Evolutionary conservation across 2,888 invertebrate species (phyloP).

Genomic region (Troides helena): DNA sequence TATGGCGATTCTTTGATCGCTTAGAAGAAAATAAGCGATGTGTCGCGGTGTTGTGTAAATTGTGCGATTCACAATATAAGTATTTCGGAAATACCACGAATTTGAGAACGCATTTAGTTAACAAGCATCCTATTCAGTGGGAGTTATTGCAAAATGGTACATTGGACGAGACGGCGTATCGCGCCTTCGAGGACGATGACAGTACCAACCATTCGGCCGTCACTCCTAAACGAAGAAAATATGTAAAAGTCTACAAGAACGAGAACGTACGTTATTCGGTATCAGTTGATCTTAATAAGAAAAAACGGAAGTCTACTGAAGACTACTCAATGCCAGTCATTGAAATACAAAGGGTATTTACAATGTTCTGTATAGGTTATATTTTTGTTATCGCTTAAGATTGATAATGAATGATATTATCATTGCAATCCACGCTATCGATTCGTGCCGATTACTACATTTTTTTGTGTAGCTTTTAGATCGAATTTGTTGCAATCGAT

Average conservation of each 20-base stretch:
- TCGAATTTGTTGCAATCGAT: slow-evolving; percentile 34
- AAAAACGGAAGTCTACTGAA: slow-evolving; percentile 42
- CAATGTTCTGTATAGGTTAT: slow-evolving; percentile 46
- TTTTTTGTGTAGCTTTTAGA: slow-evolving; percentile 25
- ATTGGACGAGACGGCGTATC: slow-evolving; percentile 53
- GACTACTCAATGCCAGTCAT: slow-evolving; percentile 56
- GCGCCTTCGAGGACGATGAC: slow-evolving; percentile 49
- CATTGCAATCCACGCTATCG: slow-evolving; percentile 20
- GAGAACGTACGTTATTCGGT: slow-evolving; percentile 71
- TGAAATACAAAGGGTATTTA: slow-evolving; percentile 68
- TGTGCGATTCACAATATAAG: slow-evolving; percentile 72
- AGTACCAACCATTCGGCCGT: slow-evolving; percentile 41
- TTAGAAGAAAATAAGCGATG: slow-evolving; percentile 60
- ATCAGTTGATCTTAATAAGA: slow-evolving; percentile 56
- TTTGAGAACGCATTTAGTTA: slow-evolving; percentile 63
- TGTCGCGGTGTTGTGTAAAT: slow-evolving; percentile 68
- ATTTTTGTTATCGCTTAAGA: slow-evolving; percentile 38
- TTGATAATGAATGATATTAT: slow-evolving; percentile 32
- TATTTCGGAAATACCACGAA: slow-evolving; percentile 75
- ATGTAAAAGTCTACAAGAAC: slow-evolving; percentile 49
- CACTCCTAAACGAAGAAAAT: slow-evolving; percentile 53
- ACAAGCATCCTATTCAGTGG: slow-evolving; percentile 75
- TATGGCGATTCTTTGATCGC: slow-evolving; percentile 74
- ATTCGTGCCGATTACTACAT: slow-evolving; percentile 32
- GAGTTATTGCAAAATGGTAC: slow-evolving; percentile 63